phyloP scores from a whole-genome alignment of 2,797 vertebrate species.

The Rhinophrynus dorsalis region DNA sequence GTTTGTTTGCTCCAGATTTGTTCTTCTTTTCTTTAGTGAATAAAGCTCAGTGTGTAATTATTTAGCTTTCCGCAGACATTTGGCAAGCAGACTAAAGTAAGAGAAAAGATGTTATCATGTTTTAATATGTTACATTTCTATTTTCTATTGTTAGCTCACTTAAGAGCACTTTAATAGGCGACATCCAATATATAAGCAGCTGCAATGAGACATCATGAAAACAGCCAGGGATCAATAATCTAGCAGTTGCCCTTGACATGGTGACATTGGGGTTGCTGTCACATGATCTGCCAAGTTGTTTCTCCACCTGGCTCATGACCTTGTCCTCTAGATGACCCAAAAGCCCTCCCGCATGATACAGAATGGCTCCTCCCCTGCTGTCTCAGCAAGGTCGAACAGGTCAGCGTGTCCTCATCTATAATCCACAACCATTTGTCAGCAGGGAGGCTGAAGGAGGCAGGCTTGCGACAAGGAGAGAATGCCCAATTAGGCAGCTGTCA shows the following conservation, averaged over 20 bases:
- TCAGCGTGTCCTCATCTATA: slow-evolving; percentile 99
- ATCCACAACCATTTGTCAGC: slow-evolving; percentile 98
- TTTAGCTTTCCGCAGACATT: too few species aligned
- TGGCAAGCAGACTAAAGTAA: too few species aligned
- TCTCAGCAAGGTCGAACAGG: slow-evolving; percentile 94
- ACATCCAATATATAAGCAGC: slow-evolving; percentile 62
- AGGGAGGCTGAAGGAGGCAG: slow-evolving; percentile 86
- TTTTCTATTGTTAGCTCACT: slow-evolving; percentile 10
- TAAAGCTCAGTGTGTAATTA: too few species aligned
- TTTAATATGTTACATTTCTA: slow-evolving; percentile 9
- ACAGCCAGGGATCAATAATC: slow-evolving; percentile 69
- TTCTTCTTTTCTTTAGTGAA: too few species aligned
- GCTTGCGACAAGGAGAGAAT: slow-evolving; percentile 96
- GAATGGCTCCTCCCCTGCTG: slow-evolving; percentile 78
- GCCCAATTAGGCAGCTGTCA: slow-evolving; percentile 99
- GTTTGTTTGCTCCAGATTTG: too few species aligned
- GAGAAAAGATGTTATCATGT: too few species aligned
- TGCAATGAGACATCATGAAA: slow-evolving; percentile 62
- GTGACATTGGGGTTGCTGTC: slow-evolving; percentile 83
- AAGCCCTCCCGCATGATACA: slow-evolving; percentile 72
- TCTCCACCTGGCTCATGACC: slow-evolving; percentile 91
- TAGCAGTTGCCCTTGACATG: slow-evolving; percentile 90
- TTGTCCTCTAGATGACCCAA: slow-evolving; percentile 90
- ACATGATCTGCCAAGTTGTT: slow-evolving; percentile 92
- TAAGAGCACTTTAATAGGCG: slow-evolving; percentile 49